phyloP scores from a whole-genome alignment of 2,888 invertebrate genomes.

The Digitonthophagus gazella region DNA sequence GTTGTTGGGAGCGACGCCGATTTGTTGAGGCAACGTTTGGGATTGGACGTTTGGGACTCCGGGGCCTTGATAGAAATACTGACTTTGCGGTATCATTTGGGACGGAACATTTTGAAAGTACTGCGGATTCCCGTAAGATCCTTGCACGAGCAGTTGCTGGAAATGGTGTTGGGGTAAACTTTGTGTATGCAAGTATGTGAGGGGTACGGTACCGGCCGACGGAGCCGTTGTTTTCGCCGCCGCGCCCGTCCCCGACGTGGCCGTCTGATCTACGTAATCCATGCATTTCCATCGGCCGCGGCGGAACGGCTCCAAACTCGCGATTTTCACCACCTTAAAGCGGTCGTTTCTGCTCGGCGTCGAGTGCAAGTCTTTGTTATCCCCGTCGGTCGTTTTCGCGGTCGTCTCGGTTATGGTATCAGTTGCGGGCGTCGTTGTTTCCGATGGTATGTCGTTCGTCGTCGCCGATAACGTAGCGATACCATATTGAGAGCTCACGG shows the following conservation, averaged over 20 bases:
- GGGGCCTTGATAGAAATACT: constrained; percentile 47
- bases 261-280: constrained; percentile 71
- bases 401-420: constrained; percentile 46
- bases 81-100: constrained; percentile 47
- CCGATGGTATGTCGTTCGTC: constrained; percentile 35
- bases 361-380: constrained; percentile 57
- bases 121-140: constrained; percentile 31
- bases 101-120: constrained; percentile 43
- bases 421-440: constrained; percentile 37
- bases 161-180: constrained; percentile 53
- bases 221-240: constrained; percentile 39
- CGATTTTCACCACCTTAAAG: constrained; percentile 77
- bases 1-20: constrained; percentile 36
- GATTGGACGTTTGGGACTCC: constrained; percentile 45
- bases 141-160: constrained; percentile 50
- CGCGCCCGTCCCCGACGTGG: constrained; percentile 35
- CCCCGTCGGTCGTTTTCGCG: constrained; percentile 50
- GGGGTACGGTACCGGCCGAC: constrained; percentile 29
- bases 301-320: constrained; percentile 72
- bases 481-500: constrained; percentile 65
- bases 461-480: constrained; percentile 58
- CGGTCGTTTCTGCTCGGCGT: constrained; percentile 58
- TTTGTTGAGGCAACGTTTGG: constrained; percentile 45
- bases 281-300: constrained; percentile 75
- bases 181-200: constrained; percentile 48